Percentiles rank a stretch among this genome's conserved stretches.
phyloP scores from a whole-genome alignment of 2,888 invertebrate species.

The Cataglyphis albicans region DNA sequence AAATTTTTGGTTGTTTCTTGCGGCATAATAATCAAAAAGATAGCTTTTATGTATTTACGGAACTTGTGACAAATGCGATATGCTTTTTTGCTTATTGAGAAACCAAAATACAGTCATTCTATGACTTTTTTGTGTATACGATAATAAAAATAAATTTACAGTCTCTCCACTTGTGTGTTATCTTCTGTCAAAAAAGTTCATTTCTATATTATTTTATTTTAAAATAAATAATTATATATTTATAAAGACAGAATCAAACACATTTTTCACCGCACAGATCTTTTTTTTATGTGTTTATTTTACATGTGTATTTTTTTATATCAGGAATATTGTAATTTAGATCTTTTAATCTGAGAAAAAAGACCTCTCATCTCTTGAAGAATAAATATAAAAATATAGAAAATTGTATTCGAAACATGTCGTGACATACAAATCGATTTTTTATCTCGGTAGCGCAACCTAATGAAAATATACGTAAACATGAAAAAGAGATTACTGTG shows the following conservation, averaged over 20 bases:
- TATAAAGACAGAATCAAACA: background rate
- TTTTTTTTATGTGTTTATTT: no score
- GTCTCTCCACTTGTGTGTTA: background rate
- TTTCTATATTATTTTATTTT: background rate
- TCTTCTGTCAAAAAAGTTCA: background rate
- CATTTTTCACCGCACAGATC: background rate
- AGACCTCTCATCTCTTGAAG: background rate
- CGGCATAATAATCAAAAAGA: background rate
- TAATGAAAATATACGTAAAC: constrained; percentile 33
- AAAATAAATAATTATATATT: background rate
- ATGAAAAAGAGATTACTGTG: constrained; percentile 77
- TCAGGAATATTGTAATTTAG: background rate
- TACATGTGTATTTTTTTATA: background rate
- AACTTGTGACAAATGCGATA: background rate
- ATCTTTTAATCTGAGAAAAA: background rate
- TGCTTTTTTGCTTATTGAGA: background rate
- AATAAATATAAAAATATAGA: background rate
- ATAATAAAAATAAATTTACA: background rate
- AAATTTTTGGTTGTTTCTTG: background rate
- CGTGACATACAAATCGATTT: background rate
- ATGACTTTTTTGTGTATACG: background rate
- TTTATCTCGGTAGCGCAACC: background rate
- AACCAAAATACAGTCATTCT: background rate
- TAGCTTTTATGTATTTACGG: background rate
- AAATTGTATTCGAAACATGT: background rate